Percentiles rank a stretch among this genome's conserved stretches.
Evolutionary conservation across 2,888 invertebrate genomes (phyloP).

Genomic region (Tetropium fuscum): DNA sequence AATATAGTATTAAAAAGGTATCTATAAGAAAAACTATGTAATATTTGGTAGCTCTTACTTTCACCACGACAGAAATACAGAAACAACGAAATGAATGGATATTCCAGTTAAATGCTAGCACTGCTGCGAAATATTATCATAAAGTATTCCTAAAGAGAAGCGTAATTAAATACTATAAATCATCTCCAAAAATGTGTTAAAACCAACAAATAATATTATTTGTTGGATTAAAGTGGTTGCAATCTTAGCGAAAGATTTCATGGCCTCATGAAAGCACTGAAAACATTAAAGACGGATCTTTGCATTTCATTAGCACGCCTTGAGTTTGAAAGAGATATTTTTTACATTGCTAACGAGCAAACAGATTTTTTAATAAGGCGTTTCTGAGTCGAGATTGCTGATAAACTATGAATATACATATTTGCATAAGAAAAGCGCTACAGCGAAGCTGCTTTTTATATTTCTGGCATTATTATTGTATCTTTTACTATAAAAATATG

Average conservation of each 20-base stretch:
- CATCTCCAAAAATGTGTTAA: slow-evolving; percentile 37
- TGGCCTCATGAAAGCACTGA: slow-evolving; percentile 43
- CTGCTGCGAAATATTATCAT: neutral
- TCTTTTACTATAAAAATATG: slow-evolving; percentile 8
- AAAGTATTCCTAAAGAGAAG: neutral
- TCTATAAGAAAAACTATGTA: no score
- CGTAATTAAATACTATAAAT: slow-evolving; percentile 29
- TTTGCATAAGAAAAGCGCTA: slow-evolving; percentile 50
- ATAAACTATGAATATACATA: slow-evolving; percentile 51
- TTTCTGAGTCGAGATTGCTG: slow-evolving; percentile 45
- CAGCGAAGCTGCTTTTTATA: slow-evolving; percentile 17
- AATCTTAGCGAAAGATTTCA: slow-evolving; percentile 32
- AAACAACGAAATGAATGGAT: neutral
- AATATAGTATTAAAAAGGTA: no score
- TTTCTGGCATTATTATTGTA: slow-evolving; percentile 26
- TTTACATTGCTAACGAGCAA: slow-evolving; percentile 55
- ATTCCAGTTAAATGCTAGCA: neutral
- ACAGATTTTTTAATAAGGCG: slow-evolving; percentile 58
- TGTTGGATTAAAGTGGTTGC: slow-evolving; percentile 39
- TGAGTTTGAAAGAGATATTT: slow-evolving; percentile 51
- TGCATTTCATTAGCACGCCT: slow-evolving; percentile 55
- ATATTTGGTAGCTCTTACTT: no score
- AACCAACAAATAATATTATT: slow-evolving; percentile 41
- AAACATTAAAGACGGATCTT: slow-evolving; percentile 49
- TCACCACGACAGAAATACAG: no score